These are phyloP conservation scores for Nyctibius grandis DNA, from an alignment of 2,797 vertebrate genomes.

Conservation along the genomic window DNA sequence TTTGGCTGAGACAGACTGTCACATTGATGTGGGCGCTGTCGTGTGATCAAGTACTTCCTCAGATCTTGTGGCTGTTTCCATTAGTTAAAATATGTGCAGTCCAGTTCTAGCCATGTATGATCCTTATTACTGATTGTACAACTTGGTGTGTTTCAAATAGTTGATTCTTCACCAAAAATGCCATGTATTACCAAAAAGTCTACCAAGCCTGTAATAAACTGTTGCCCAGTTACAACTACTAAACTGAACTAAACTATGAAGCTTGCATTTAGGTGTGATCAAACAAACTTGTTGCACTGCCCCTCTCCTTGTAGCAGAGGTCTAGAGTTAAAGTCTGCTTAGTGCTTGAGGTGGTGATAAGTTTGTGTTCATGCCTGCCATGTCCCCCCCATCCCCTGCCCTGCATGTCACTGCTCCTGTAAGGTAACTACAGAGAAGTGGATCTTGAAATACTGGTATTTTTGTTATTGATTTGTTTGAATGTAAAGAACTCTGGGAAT, in stretches of 20 bases:
- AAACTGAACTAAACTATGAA: not conserved
- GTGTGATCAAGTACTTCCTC: not conserved
- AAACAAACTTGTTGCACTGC: rapidly evolving
- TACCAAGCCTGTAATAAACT: not conserved
- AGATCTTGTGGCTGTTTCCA: not conserved
- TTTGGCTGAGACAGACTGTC: not conserved
- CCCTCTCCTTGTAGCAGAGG: not conserved
- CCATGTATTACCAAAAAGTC: not conserved
- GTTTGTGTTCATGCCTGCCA: not conserved
- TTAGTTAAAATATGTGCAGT: not conserved
- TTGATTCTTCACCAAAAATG: not conserved
- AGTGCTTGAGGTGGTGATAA: not conserved
- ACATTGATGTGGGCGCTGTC: not conserved
- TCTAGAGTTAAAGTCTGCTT: not conserved
- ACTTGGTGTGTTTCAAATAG: not conserved
- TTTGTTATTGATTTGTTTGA: slow-evolving; percentile 2
- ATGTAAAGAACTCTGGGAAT: not conserved
- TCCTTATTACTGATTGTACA: not conserved
- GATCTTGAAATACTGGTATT: not conserved
- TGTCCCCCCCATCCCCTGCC: not conserved
- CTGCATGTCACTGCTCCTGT: not conserved
- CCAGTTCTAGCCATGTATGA: not conserved
- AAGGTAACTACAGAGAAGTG: not conserved
- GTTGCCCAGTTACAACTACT: not conserved
- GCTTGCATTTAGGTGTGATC: not conserved